phyloP scores from a whole-genome alignment of 1,140 invertebrate species.

The Drosophila pallidifrons region DNA sequence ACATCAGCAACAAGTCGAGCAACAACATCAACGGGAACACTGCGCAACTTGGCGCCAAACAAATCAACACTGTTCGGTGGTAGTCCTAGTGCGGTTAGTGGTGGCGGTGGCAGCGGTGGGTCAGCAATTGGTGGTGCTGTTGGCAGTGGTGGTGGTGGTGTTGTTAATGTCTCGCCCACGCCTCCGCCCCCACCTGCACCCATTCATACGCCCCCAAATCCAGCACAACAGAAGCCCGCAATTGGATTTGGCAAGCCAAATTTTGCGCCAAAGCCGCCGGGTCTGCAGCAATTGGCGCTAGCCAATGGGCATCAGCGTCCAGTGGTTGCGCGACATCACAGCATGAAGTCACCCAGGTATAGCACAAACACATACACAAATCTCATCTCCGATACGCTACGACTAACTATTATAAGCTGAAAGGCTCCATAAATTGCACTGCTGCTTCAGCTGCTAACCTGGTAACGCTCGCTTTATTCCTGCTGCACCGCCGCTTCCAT shows the following conservation, averaged over 20 bases:
- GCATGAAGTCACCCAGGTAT: constrained; percentile 85
- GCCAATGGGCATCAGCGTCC: constrained; percentile 80
- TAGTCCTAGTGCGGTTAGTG: constrained; percentile 29
- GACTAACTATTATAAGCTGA: constrained; percentile 19
- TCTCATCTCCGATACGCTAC: not conserved
- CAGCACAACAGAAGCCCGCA: constrained; percentile 60
- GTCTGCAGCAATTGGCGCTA: constrained; percentile 74
- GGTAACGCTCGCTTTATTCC: constrained; percentile 15
- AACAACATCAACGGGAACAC: constrained; percentile 54
- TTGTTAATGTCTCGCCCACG: constrained; percentile 42
- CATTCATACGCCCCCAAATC: constrained; percentile 3
- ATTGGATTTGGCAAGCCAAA: constrained; percentile 84
- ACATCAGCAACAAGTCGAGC: constrained; percentile 37
- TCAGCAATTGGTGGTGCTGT: constrained; percentile 42
- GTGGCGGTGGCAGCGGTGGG: constrained; percentile 38
- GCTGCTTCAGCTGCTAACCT: constrained; percentile 18
- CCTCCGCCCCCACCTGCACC: constrained; percentile 45
- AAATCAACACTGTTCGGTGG: constrained; percentile 78
- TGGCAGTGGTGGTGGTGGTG: constrained; percentile 40
- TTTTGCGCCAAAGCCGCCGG: constrained; percentile 84
- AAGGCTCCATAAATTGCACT: constrained; percentile 5
- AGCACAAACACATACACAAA: constrained; percentile 24
- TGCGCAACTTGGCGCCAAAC: constrained; percentile 73
- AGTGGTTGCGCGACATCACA: constrained; percentile 80
- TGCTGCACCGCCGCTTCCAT: constrained; percentile 5